A percentile compares a stretch with the other conserved stretches of the same genome.
Evolutionary conservation across 1,140 invertebrate genomes (phyloP).

Genomic region (Delia radicum): DNA sequence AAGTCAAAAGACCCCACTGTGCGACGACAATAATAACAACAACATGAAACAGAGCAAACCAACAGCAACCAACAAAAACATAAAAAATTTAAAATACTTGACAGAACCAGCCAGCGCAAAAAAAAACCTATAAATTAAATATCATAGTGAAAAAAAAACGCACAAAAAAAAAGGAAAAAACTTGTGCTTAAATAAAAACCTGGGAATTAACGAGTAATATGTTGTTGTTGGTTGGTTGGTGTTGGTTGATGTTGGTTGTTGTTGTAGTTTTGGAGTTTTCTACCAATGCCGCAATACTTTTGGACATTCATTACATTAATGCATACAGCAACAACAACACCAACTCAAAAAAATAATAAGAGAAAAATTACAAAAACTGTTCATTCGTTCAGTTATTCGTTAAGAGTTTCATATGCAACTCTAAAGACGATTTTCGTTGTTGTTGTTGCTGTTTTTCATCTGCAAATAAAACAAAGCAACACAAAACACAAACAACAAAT

Average conservation of each 20-base stretch:
- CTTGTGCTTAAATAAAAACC: background rate
- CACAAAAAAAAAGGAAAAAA: background rate
- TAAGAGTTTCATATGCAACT: background rate
- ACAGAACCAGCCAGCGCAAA: no score
- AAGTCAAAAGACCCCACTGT: no score
- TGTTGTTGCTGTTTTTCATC: background rate
- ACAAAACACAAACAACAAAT: background rate
- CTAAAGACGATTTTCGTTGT: background rate
- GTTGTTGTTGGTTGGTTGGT: background rate
- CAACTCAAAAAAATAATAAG: background rate
- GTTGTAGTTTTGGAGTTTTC: no score
- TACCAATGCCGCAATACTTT: background rate
- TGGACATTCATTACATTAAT: background rate
- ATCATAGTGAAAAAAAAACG: no score
- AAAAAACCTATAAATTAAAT: no score
- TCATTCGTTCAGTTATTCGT: background rate
- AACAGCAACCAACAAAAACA: no score
- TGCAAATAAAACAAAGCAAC: background rate
- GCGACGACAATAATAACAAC: no score
- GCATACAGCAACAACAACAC: background rate
- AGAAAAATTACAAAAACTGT: no score
- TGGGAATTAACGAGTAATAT: background rate
- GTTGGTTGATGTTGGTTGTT: background rate
- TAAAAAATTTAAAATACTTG: no score
- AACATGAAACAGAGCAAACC: no score